Percentiles rank a stretch among this genome's conserved stretches.
Conservation (phyloP, 1,140 invertebrate species). For the Habropoda laboriosa region DNA sequence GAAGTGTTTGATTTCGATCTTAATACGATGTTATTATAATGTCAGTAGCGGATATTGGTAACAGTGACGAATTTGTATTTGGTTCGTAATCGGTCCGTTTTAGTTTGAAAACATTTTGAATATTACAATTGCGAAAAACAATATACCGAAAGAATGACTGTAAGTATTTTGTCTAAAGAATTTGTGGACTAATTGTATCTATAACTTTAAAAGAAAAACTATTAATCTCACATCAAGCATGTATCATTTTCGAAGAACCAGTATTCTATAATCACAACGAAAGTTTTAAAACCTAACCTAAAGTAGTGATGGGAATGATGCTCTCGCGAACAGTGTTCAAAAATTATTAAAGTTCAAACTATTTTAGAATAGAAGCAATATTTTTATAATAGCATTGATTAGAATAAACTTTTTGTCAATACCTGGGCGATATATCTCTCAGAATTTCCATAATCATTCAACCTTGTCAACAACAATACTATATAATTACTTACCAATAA, state of each 20-base stretch:
- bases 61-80: background rate
- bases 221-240: background rate
- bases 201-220: background rate
- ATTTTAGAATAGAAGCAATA: no score
- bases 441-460: background rate
- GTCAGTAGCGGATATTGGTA: background rate
- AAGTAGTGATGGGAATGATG: background rate
- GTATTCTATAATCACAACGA: background rate
- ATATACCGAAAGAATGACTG: background rate
- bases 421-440: background rate
- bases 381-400: background rate
- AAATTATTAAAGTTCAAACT: background rate
- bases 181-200: slow-evolving; percentile 13
- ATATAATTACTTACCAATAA: no score
- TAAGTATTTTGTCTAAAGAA: slow-evolving; percentile 17
- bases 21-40: background rate
- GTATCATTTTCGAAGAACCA: background rate
- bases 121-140: background rate
- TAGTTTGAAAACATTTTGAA: no score
- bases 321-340: background rate
- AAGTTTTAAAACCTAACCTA: slow-evolving; percentile 11
- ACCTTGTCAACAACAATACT: background rate
- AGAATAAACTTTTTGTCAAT: background rate
- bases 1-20: background rate
- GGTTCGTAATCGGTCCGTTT: background rate